phyloP scores from a whole-genome alignment of 2,113 vertebrate species.

The Cololabis saira region DNA sequence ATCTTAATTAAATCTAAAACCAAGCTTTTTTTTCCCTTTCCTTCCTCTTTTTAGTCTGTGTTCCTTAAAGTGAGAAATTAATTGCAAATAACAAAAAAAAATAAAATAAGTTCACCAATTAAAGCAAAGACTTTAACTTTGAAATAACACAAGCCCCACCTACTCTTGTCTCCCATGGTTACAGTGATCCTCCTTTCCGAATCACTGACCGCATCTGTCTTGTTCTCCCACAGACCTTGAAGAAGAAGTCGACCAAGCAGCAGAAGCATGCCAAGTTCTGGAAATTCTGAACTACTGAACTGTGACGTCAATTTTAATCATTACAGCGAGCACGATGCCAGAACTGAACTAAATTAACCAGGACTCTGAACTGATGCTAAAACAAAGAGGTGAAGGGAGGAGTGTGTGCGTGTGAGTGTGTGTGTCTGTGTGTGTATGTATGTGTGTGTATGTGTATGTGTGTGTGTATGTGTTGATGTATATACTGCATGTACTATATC shows the following conservation, averaged over 20 bases:
- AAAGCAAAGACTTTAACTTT: slow-evolving; percentile 6
- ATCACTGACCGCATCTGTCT: slow-evolving; percentile 14
- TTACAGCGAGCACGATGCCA: slow-evolving; percentile 59
- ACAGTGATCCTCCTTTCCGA: not conserved
- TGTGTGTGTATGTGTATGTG: slow-evolving; percentile 28
- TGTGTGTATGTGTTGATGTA: slow-evolving; percentile 48
- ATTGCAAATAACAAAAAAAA: slow-evolving; percentile 1
- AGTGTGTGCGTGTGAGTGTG: slow-evolving; percentile 36
- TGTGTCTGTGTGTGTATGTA: slow-evolving; percentile 19
- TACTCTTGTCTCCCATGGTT: not conserved
- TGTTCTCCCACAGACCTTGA: slow-evolving; percentile 68
- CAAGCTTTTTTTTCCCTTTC: not conserved
- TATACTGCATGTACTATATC: slow-evolving; percentile 47
- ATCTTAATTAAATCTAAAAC: slow-evolving; percentile 26
- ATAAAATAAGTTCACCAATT: not conserved
- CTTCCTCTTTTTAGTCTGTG: not conserved
- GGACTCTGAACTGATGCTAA: slow-evolving; percentile 64
- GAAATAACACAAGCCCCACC: not conserved
- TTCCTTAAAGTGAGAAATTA: not conserved
- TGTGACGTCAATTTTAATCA: slow-evolving; percentile 68
- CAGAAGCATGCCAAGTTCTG: slow-evolving; percentile 72
- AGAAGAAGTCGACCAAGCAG: slow-evolving; percentile 61
- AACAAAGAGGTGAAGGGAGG: slow-evolving; percentile 22
- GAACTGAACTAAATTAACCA: slow-evolving; percentile 63
- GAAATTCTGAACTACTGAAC: slow-evolving; percentile 81